Evolutionary conservation across 1,140 invertebrate species (phyloP), one percentile per base, ranked within the genome.

Genomic region (Sinonovacula constricta): DNA sequence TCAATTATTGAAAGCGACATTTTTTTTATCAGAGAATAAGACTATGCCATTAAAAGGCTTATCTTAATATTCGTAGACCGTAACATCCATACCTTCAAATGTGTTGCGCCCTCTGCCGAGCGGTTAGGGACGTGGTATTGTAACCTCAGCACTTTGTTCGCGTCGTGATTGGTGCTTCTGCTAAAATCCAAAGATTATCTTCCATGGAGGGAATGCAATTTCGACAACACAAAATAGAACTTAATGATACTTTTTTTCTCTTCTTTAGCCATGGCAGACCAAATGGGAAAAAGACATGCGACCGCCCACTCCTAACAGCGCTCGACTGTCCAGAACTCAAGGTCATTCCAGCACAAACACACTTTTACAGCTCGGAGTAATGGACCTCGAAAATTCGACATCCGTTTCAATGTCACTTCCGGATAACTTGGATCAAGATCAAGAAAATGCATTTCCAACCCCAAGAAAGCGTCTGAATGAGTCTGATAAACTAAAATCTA

Each of bases 351-450:
- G 33, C 26, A 34, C 18, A 1, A 65, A 33, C 33, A 18, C 12
- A 18, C 1, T 28, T 33, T 33, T n/a, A 1, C 51, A 76, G 10
- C 36, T 65, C n/a, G 45, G 57, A 3, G 33, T 54, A 14, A 22
- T 28, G 4, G 72, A 76, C 1, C n/a, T 76, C 14, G 72, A 76
- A 28, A 76, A 66, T 45, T 59, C 72, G 1, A 65, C 34, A 30
- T 66, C 72, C 5, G 4, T 76, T 18, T 66, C 72, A 28, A 65
- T 63, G 22, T 76, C 72, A 10, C 31, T 76, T 10, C 72, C 72
- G 1, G 72, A 76, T 26, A 67, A 60, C 28, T 28, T 76, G 15
- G 72, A 76, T 33, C 59, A 30, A 31, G 2, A 31, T n/a, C 31
- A 56, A 30, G 12, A 34, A 5, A 59, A n/a, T n/a, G 18, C 10